Evolutionary conservation across 2,888 invertebrate species (phyloP), one percentile per base, ranked within the genome.

Genomic region (Rhodophaea formosa): DNA sequence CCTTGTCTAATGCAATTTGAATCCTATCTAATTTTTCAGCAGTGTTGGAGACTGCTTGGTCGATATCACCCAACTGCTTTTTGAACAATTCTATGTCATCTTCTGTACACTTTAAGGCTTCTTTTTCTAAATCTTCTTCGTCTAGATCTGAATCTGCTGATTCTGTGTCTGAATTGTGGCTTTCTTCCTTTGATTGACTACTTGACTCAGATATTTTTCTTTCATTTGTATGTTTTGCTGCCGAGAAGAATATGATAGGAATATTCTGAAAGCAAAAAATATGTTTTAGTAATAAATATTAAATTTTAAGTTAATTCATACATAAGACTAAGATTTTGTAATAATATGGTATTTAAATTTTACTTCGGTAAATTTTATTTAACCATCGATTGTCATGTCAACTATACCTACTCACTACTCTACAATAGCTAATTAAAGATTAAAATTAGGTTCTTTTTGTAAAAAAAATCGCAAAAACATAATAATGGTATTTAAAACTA

Each of bases 191-290:
- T 44, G 61, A 58, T 53, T 63, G 59, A 10, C 74, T 72, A 51
- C 75, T 80, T 43, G 81, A 78, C 75, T 90, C 90, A 0, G 85
- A 84, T 76, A 89, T 80, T 75, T 86, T 88, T 49, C 82, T 83
- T 62, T 88, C 85, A 69, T 91, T 91, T 62, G 94, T 86, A 39
- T 91, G 92, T 77, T 94, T 82, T 1, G 94, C 92, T 0, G 99
- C 99, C 0, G 98, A 99, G 91, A 97, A 99, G 86, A 99, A 99
- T 8, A 96, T 96, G 29, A 96, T 94, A 47, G 92, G 92, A 1
- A 97, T 92, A 58, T 94, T 91, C 87, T 92, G 80, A 12, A 85
- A 84, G 59, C 17, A 59, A 8, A 58, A 67, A 56, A 44, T 8
- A 32, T 15, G 12, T 7, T 7, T 14, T 29, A 30, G 7, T 2